phyloP scores from a whole-genome alignment of 2,797 vertebrate genomes.

The Diplodus puntazzo region DNA sequence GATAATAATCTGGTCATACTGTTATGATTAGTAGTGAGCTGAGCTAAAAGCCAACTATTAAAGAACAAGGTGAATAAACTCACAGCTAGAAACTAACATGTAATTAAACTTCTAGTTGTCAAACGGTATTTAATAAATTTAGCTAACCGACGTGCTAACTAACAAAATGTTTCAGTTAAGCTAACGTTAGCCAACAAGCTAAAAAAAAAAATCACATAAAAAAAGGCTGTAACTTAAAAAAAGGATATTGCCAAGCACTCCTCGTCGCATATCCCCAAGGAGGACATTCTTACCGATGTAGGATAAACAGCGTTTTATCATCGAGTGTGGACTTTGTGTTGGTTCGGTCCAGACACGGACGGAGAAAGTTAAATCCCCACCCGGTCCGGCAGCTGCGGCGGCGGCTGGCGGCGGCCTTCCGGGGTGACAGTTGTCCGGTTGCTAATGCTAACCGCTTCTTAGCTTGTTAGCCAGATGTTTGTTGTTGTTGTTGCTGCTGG shows the following conservation, averaged over 20 bases:
- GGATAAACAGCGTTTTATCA: slow-evolving; percentile 33
- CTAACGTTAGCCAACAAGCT: slow-evolving; percentile 66
- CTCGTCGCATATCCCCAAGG: slow-evolving; percentile 72
- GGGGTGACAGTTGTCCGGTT: slow-evolving; percentile 60
- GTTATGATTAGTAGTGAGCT: slow-evolving; percentile 17
- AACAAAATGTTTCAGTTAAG: slow-evolving; percentile 10
- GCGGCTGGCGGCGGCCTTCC: slow-evolving; percentile 68
- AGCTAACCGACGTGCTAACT: slow-evolving; percentile 2
- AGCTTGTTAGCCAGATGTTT: slow-evolving; percentile 52
- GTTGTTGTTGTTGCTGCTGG: slow-evolving; percentile 19
- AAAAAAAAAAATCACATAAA: slow-evolving; percentile 23
- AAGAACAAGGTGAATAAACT: neutral
- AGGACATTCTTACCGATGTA: slow-evolving; percentile 77
- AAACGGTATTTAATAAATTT: neutral
- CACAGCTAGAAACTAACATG: neutral
- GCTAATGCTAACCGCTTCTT: slow-evolving; percentile 57
- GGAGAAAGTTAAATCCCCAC: slow-evolving; percentile 75
- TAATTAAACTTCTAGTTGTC: neutral
- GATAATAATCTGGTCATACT: neutral
- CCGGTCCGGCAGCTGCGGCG: slow-evolving; percentile 45
- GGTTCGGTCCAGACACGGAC: slow-evolving; percentile 38
- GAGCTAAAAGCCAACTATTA: neutral
- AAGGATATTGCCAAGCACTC: slow-evolving; percentile 89
- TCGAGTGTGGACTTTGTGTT: slow-evolving; percentile 13
- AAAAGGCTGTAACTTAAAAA: slow-evolving; percentile 52